Base-by-base conservation (phyloP, 64 coral and sea anemone genomes). In the Hydrozoanthus tunicans region DNA sequence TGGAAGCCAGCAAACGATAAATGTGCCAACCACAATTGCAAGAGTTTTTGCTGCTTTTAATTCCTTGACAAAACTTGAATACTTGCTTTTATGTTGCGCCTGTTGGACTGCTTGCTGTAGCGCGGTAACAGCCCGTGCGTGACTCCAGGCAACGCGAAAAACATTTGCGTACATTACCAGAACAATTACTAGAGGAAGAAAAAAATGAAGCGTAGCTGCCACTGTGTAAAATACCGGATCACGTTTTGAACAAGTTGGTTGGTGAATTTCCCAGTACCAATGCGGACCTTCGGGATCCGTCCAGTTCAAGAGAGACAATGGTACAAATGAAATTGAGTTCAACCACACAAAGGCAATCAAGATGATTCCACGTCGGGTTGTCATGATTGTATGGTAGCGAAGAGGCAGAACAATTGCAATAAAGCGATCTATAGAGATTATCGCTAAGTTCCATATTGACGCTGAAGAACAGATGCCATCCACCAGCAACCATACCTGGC, bases 41-140 rank as follows among this genome's bases (percentile, higher is more conserved):
- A 88, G 84, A 88, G 84, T 88, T 88, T 88, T 88, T 61, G 84
- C 84, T 14, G 84, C 84, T 88, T 88, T 88, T 51, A 88, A 27
- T 72, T 88, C 84, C 56, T 25, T 88, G 24, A 88, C 69, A 88
- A 88, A 88, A 32, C 51, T 52, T 27, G 70, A 74, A 57, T 70
- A 5, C 6, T 58, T 88, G 68, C 67, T 88, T 72, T 75, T 88
- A 26, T 53, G 53, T 56, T 74, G 68, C 17, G 55, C 24, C 55
- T 63, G 58, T 51, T 20, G 9, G 8, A 88, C 84, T 59, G 84
- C 84, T 88, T 88, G 69, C 11, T 88, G 84, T 5, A 88, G 26
- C 32, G 84, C 23, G 10, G 53, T 70, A 1, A 88, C 84, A 11
- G 84, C 84, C 6, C 84, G 69, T n/a, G 84, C 84, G 25, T 88